phyloP scores from a whole-genome alignment of 1,140 invertebrate genomes.

The Parapsyche elsis region DNA sequence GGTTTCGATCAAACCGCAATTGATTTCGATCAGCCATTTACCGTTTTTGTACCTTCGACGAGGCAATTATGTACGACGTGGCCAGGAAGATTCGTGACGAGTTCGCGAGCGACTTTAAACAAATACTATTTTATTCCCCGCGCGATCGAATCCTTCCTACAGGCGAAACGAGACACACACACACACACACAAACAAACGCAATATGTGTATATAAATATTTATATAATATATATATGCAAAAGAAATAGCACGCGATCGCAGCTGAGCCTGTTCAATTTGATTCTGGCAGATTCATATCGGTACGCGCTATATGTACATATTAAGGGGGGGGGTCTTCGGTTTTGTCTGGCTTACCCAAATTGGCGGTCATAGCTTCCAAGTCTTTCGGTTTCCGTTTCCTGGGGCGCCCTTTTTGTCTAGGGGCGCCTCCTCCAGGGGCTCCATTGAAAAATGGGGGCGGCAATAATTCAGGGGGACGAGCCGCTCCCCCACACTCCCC shows the following conservation, averaged over 20 bases:
- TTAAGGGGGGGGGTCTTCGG: too few relatives aligned
- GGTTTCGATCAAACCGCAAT: conserved; percentile 17
- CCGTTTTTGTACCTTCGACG: not conserved
- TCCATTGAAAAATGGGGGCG: conserved; percentile 79
- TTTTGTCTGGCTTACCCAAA: conserved; percentile 73
- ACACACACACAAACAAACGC: too few relatives aligned
- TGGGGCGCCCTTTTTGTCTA: conserved; percentile 89
- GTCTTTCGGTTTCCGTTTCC: conserved; percentile 92
- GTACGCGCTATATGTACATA: too few relatives aligned
- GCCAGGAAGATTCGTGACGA: conserved; percentile 44
- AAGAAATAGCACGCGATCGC: too few relatives aligned
- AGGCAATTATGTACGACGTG: conserved; percentile 41
- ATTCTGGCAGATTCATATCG: too few relatives aligned
- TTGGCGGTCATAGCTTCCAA: conserved; percentile 85
- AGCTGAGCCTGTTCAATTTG: too few relatives aligned
- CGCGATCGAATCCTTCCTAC: too few relatives aligned
- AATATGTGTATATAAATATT: too few relatives aligned
- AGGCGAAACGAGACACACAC: not conserved
- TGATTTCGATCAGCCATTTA: conserved; percentile 2
- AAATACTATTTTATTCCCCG: too few relatives aligned
- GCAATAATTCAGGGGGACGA: conserved; percentile 68
- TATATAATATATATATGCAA: too few relatives aligned
- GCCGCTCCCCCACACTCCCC: conserved; percentile 63
- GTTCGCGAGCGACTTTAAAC: not conserved
- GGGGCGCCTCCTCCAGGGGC: conserved; percentile 73